Conservation (phyloP, 2,113 vertebrate species). For the Percina caprodes region DNA sequence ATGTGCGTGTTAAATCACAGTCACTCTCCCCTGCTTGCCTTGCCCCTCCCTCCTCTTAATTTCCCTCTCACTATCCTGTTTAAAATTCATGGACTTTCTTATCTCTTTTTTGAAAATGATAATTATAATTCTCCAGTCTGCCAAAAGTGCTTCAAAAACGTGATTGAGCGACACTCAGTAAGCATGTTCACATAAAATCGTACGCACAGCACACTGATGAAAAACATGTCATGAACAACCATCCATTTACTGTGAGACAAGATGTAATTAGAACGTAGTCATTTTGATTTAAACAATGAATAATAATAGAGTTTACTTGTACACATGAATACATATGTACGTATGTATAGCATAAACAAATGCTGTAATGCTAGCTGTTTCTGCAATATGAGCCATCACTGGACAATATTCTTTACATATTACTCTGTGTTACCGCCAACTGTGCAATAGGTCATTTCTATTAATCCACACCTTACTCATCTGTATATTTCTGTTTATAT, state of each 20-base stretch:
- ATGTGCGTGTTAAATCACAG: constrained; percentile 69
- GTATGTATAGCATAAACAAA: not conserved
- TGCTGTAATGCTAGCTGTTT: not conserved
- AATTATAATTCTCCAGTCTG: constrained; percentile 80
- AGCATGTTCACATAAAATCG: constrained; percentile 69
- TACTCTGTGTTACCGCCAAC: too few species aligned
- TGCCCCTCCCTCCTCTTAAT: constrained; percentile 64
- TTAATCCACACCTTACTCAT: too few species aligned
- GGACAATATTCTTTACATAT: too few species aligned
- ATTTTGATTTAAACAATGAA: constrained; percentile 10
- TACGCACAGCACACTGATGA: constrained; percentile 31
- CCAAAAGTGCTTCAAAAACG: constrained; percentile 85
- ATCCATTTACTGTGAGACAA: constrained; percentile 31
- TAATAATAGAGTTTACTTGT: not conserved
- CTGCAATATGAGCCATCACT: too few species aligned
- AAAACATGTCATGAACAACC: constrained; percentile 44
- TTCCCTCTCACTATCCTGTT: constrained; percentile 82
- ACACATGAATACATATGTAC: not conserved
- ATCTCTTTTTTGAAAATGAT: constrained; percentile 86
- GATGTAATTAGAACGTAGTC: constrained; percentile 3
- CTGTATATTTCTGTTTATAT: too few species aligned
- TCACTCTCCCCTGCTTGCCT: constrained; percentile 42
- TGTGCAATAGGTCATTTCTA: too few species aligned
- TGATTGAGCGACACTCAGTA: constrained; percentile 85
- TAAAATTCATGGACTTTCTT: constrained; percentile 96